Base-by-base conservation (phyloP, 2,113 vertebrate species). In the Calyptomena viridis region DNA sequence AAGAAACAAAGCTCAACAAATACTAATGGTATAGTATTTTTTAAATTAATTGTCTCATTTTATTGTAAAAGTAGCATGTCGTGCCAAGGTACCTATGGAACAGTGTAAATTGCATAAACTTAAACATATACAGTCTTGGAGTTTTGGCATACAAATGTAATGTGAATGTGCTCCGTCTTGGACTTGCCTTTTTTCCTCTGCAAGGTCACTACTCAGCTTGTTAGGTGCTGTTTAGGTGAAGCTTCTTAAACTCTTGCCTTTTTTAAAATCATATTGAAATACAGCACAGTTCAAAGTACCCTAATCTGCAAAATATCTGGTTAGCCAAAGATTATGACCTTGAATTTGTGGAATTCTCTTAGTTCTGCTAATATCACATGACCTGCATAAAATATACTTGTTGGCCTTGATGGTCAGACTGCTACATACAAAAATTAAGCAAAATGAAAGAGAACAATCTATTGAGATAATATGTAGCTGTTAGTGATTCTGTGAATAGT, bases 21-120 rank as follows among this genome's bases (percentile, higher is more conserved):
- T 98, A 62, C 13, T 98, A 80, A 95, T 0, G 96, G 98, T 98
- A 97, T n/a, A 68, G 63, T 77, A 78, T 71, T n/a, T 67, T 50
- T 50, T 3, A 21, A 71, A 76, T 83, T 46, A 60, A 14, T 42
- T 84, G 11, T 60, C 89, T 84, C 25, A 40, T 93, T 94, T 87
- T 62, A 77, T 50, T 60, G 59, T 44, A 80, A 18, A 67, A 87
- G 39, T 52, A 87, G 16, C 7, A 75, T 72, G 25, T 80, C 69
- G 75, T 78, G 37, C 42, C 56, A 33, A 88, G 39, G 14, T 72
- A 9, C n/a, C 49, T 80, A 27, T 0, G 3, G 33, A 66, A 63
- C 20, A n/a, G 14, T n/a, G 11, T 67, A 47, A 69, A 11, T 64
- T 95, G 23, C 42, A 62, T 35, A 39, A 91, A 67, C 8, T 75